Evolutionary conservation across 2,888 invertebrate genomes (phyloP).

Genomic region (Drosophila prolongata): DNA sequence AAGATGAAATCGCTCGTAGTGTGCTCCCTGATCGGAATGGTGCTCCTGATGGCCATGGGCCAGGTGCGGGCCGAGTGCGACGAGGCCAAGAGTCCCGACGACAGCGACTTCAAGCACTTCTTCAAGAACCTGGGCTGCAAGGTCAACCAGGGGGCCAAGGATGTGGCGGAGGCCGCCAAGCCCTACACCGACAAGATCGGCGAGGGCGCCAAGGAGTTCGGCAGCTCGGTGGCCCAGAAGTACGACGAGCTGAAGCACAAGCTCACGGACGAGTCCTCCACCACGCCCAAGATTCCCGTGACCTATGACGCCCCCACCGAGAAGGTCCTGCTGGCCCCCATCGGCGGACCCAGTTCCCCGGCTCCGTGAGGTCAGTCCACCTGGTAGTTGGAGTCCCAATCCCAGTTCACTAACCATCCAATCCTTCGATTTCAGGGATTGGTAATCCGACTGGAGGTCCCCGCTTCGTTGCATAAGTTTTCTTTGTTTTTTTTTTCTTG

Average conservation of each 20-base stretch:
- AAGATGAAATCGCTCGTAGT: conserved; percentile 68
- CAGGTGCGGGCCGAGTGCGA: conserved; percentile 65
- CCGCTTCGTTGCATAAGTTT: conserved; percentile 7
- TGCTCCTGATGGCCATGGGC: conserved; percentile 45
- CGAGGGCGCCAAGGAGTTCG: conserved; percentile 78
- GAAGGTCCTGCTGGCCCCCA: conserved; percentile 76
- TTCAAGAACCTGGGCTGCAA: conserved; percentile 80
- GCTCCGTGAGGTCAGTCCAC: conserved; percentile 9
- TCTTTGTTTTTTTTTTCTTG: conserved; percentile 27
- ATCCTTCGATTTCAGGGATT: not conserved
- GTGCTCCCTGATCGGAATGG: conserved; percentile 55
- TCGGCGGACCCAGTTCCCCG: conserved; percentile 37
- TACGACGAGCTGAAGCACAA: conserved; percentile 81
- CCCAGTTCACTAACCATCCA: not conserved
- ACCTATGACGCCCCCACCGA: conserved; percentile 70
- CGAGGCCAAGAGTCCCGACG: conserved; percentile 59
- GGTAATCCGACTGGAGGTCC: not conserved
- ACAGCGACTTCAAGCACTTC: conserved; percentile 73
- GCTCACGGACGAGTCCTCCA: conserved; percentile 63
- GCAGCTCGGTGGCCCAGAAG: conserved; percentile 74
- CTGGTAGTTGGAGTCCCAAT: no score
- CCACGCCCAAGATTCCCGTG: conserved; percentile 23
- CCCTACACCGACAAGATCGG: conserved; percentile 79
- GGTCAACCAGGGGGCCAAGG: conserved; percentile 78
- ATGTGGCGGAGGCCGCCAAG: conserved; percentile 74